These are phyloP conservation scores for Aphis craccivora DNA, from an alignment of 1,140 invertebrate genomes.

Conservation along the genomic window DNA sequence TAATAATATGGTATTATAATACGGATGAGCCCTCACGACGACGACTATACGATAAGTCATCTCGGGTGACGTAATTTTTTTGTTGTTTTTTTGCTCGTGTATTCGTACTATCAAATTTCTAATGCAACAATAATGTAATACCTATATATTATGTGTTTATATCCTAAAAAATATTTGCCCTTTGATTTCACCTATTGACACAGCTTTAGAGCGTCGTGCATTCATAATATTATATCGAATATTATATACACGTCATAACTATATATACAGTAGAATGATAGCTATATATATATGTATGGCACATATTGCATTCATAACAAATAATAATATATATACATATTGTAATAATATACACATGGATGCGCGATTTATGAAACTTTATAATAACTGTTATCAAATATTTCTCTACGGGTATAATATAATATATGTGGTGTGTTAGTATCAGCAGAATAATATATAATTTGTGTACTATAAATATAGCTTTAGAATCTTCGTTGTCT, in stretches of 20 bases:
- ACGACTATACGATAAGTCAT: not conserved
- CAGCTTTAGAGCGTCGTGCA: not conserved
- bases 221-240: not conserved
- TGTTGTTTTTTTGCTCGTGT: not conserved
- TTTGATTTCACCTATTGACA: conserved; percentile 38
- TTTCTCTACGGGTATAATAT: not conserved
- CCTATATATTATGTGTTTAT: not conserved
- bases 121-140: not conserved
- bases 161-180: not conserved
- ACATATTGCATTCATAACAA: not conserved
- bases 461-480: not conserved
- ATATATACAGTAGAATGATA: not conserved
- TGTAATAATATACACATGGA: not conserved
- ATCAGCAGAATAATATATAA: too few relatives aligned
- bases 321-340: not conserved
- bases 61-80: conserved; percentile 10
- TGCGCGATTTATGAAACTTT: not conserved
- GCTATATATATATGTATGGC: not conserved
- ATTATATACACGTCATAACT: not conserved
- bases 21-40: not conserved
- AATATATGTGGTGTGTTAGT: too few relatives aligned
- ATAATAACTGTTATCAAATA: not conserved
- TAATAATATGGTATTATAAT: conserved; percentile 12
- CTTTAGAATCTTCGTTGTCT: not conserved
- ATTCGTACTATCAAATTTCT: not conserved